These are phyloP conservation scores for Pammene fasciana DNA, from an alignment of 2,888 invertebrate species.

Conservation along the genomic window DNA sequence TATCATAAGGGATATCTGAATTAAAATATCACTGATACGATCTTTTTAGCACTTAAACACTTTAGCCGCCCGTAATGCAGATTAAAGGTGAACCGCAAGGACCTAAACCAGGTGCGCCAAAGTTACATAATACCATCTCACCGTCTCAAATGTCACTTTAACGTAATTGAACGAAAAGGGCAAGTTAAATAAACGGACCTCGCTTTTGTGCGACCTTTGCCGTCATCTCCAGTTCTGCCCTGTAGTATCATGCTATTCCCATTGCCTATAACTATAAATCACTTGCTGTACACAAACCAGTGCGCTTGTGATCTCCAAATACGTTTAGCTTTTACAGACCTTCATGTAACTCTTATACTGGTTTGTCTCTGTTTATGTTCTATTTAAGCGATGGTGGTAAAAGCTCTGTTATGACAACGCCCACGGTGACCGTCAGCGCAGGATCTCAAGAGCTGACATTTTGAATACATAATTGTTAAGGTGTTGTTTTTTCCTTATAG, in stretches of 20 bases:
- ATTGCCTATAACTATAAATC: neutral
- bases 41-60: no score
- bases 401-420: conserved; percentile 26
- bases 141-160: conserved; percentile 11
- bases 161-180: conserved; percentile 29
- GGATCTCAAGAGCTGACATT: conserved; percentile 26
- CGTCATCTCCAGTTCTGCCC: conserved; percentile 29
- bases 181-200: conserved; percentile 27
- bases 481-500: conserved; percentile 18
- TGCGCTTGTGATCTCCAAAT: neutral
- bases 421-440: conserved; percentile 29
- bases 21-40: no score
- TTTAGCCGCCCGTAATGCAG: no score
- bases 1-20: no score
- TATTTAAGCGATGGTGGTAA: neutral
- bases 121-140: neutral
- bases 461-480: conserved; percentile 21
- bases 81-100: conserved; percentile 14
- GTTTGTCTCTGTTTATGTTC: neutral
- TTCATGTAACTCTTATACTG: neutral
- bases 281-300: neutral
- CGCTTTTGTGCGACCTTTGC: conserved; percentile 38
- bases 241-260: neutral
- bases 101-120: conserved; percentile 6
- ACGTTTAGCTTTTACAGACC: neutral